Base-by-base conservation (phyloP, 2,113 vertebrate genomes). In the Eleginops maclovinus region DNA sequence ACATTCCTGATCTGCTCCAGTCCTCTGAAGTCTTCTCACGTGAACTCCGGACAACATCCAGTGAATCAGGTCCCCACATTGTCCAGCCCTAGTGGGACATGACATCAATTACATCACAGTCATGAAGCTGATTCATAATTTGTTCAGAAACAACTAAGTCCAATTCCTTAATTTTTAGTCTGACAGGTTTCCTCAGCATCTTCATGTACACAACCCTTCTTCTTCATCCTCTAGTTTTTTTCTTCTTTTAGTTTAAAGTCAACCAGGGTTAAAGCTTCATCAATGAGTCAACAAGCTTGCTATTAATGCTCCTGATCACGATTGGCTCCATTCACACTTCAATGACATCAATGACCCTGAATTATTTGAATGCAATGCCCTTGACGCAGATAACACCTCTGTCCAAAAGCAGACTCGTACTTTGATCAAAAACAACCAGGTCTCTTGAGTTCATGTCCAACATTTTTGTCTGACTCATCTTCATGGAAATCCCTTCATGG, bases 1-100 rank as follows among this genome's bases (percentile, higher is more conserved):
- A 68, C 75, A 77, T 87, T 84, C 68, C 44, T 72, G 53, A 49
- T 10, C 26, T 26, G 4, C 49, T 75, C 43, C 70, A 68, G 26
- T 63, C 70, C n/a, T 22, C 36, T 82, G 55, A 86, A 36, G 31
- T 36, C 31, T 36, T 36, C 31, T 36, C 31, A 36, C 31, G 31
- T 36, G 31, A 36, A 36, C 31, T 36, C 31, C 31, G 31, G 31
- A 36, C 31, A 36, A 36, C 31, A 31, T 31, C 28, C 6, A 1
- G 28, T 31, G 28, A 31, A n/a, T n/a, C n/a, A n/a, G n/a, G n/a
- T n/a, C n/a, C n/a, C n/a, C n/a, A n/a, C n/a, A n/a, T n/a, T n/a
- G n/a, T n/a, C n/a, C n/a, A n/a, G n/a, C 31, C 31, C 31, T 36
- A 36, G 5, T 36, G 31, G 31, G 4, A 31, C 9, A 31, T 4